Evolutionary conservation across 2,797 vertebrate genomes (phyloP).

Genomic region (Alectoris magna): DNA sequence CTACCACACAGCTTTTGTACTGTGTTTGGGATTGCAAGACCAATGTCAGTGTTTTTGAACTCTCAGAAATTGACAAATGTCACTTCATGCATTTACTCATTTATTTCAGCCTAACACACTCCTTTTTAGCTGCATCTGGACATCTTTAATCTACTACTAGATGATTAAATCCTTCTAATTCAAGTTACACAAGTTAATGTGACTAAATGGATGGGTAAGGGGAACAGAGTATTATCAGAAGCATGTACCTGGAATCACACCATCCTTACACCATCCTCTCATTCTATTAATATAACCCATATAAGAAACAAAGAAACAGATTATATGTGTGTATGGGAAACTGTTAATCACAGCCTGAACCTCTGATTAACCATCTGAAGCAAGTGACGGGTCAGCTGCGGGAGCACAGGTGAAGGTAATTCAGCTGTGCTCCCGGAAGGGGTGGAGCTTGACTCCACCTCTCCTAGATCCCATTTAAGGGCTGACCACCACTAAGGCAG

Average conservation of each 20-base stretch:
- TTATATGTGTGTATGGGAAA: too few species aligned
- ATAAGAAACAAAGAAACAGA: not conserved
- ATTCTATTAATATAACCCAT: not conserved
- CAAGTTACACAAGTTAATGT: not conserved
- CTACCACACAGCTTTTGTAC: not conserved
- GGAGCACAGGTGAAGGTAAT: too few species aligned
- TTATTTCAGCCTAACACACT: not conserved
- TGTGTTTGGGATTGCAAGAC: not conserved
- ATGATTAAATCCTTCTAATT: not conserved
- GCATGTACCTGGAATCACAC: not conserved
- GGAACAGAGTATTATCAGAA: not conserved
- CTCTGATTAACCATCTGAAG: too few species aligned
- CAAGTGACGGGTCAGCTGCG: too few species aligned
- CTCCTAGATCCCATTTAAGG: too few species aligned
- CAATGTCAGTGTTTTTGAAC: not conserved
- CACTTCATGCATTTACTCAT: not conserved
- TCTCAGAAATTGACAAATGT: not conserved
- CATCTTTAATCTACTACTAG: not conserved
- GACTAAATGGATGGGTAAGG: not conserved
- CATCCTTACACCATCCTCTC: not conserved
- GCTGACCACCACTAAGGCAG: too few species aligned
- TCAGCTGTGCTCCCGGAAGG: too few species aligned
- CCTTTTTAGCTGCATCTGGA: not conserved
- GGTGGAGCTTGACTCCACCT: too few species aligned
- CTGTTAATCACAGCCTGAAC: too few species aligned